These are phyloP conservation scores for Falco naumanni DNA, from an alignment of 2,797 vertebrate genomes.

Conservation along the genomic window DNA sequence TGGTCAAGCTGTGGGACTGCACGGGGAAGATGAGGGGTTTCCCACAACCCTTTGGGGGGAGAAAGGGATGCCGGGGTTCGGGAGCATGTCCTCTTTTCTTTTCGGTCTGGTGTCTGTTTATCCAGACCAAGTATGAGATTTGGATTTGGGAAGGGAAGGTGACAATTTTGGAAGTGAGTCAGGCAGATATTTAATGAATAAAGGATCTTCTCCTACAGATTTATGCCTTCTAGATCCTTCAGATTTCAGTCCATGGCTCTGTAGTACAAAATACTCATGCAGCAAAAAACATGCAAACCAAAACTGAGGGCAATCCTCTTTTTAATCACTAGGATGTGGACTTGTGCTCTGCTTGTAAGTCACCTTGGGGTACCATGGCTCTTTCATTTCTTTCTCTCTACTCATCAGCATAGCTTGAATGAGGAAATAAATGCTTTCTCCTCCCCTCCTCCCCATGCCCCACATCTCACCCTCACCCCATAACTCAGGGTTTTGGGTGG, in stretches of 20 bases:
- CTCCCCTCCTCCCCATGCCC: conserved; percentile 3
- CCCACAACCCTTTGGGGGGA: conserved; percentile 13
- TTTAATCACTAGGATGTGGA: not conserved
- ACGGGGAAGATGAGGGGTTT: conserved; percentile 20
- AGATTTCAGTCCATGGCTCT: not conserved
- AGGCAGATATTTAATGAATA: not conserved
- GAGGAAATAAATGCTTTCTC: conserved; percentile 31
- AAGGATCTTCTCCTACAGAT: not conserved
- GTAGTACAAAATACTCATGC: not conserved
- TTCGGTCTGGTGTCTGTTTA: not conserved
- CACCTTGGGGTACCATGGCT: not conserved
- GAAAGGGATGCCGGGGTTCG: not conserved
- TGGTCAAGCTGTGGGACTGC: conserved; percentile 14
- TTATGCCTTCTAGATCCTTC: not conserved
- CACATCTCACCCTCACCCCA: not conserved
- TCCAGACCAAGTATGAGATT: not conserved
- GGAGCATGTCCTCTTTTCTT: not conserved
- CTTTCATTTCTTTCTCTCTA: conserved; percentile 9
- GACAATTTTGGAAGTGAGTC: not conserved
- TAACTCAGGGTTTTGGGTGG: not conserved
- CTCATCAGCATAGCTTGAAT: not conserved
- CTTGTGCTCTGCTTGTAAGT: not conserved
- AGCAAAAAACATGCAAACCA: not conserved
- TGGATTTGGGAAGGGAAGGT: not conserved
- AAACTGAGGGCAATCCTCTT: not conserved